These are phyloP conservation scores for Cyphomyrus discorhynchus DNA, from an alignment of 2,113 vertebrate genomes.

Conservation along the genomic window DNA sequence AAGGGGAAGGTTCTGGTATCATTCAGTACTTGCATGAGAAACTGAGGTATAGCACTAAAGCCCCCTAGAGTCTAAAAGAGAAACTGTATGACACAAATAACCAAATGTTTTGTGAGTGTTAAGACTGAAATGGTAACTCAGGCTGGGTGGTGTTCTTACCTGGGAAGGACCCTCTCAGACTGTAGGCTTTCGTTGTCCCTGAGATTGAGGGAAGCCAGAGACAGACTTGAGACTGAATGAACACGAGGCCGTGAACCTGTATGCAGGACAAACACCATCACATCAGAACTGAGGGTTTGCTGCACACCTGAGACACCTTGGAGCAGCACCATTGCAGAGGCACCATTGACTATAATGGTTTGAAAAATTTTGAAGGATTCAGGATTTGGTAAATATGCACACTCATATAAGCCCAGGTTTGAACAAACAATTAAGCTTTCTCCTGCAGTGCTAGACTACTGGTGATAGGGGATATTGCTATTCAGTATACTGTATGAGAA, in stretches of 20 bases:
- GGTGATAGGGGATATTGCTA: neutral
- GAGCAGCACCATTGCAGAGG: neutral
- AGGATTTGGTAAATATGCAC: neutral
- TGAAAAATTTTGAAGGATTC: neutral
- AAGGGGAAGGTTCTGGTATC: neutral
- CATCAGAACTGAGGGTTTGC: conserved; percentile 38
- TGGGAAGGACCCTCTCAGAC: conserved; percentile 80
- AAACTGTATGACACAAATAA: neutral
- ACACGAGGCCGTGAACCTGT: conserved; percentile 71
- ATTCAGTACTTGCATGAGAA: neutral
- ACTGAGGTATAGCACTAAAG: neutral
- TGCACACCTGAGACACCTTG: conserved; percentile 20
- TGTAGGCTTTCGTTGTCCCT: conserved; percentile 77
- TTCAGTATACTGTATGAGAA: neutral
- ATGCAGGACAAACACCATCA: conserved; percentile 26
- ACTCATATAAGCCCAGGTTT: neutral
- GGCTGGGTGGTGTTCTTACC: conserved; percentile 55
- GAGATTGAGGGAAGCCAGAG: conserved; percentile 87
- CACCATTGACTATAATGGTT: neutral
- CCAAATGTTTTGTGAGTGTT: neutral
- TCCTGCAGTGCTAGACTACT: neutral
- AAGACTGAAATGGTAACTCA: neutral
- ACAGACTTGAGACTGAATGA: conserved; percentile 86
- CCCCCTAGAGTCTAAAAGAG: neutral
- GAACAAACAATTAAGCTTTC: neutral